Base-by-base conservation (phyloP, 2,888 invertebrate species). In the Drosophila birchii region DNA sequence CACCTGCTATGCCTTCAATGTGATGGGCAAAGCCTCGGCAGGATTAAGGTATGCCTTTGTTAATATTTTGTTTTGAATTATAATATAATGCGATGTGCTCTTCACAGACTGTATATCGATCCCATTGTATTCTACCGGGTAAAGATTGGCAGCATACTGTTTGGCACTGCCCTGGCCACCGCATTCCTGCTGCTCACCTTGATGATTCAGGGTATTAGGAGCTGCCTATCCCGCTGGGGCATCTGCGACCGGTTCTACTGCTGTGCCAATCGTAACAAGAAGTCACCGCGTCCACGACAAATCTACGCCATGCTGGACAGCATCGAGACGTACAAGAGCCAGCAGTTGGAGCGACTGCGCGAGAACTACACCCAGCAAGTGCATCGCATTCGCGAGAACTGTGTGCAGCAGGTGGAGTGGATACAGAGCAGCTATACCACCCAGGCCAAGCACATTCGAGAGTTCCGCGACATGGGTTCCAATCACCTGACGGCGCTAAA, bases 281-380 rank as follows among this genome's bases (percentile, higher is more conserved):
- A 94, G 73, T 95, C 96, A 23, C 97, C 97, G 11, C 94, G 96
- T 64, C 95, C 96, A 32, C 95, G 96, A 71, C 97, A 97, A 92
- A 96, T 98, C 77, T 96, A 96, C 90, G 96, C 95, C 80, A 96
- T 98, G 95, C 93, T 98, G 85, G 98, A 98, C 91, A 97, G 96
- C 92, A 96, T 98, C 83, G 98, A 98, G 91, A 95, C 95, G 79
- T 97, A 98, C 93, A 97, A 97, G 93, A 96, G 95, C 73, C 96
- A 96, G 91, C 98, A 98, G 90, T 93, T 98, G 88, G 98, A 98
- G 86, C 95, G 96, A 86, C 93, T 98, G 73, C 94, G 97, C 34
- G 98, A 98, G 91, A 98, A 98, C 93, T 98, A 98, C 92, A 96
- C 97, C 56, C 95, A 95, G 92, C 98, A 98, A 94, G 97, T 98